Evolutionary conservation across 2,888 invertebrate species (phyloP), one percentile per base, ranked within the genome.

Genomic region (Lasioglossum leucozonium): DNA sequence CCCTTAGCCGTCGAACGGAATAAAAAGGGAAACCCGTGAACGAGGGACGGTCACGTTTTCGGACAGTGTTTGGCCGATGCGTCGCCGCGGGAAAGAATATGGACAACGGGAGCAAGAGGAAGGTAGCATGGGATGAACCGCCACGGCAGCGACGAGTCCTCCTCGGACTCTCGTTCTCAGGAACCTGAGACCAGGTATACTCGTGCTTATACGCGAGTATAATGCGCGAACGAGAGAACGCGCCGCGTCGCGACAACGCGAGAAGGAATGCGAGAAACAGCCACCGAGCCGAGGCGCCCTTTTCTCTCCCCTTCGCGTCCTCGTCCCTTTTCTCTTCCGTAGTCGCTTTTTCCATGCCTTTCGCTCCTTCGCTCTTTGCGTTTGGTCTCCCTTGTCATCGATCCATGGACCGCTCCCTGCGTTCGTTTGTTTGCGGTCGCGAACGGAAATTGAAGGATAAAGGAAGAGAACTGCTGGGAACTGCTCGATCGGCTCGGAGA

Each of bases 111-210:
- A 6, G 51, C 8, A 47, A 47, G 81, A 81, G 79, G 77, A 92
- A 92, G 92, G 92, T 88, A 72, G 85, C 81, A 85, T 82, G 81
- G 77, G 77, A 81, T 82, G n/a, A n/a, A n/a, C 85, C 74, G 71
- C 3, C 26, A n/a, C 79, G 80, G 84, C 86, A 34, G 86, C 89
- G 87, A 89, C 81, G 86, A 87, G 89, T 77, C 87, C 85, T 84
- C 86, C 84, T 82, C 87, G 80, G 82, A 72, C 84, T 81, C 87
- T 76, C 83, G 89, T 93, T 93, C 93, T 93, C 92, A 91, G 92
- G 93, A 93, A 93, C 91, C 91, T 91, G 92, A 93, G 93, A 93
- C 93, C 93, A 85, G 8, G 51, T 22, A 51, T 51, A 22, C 22
- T 51, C 22, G 51, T 8, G 10, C 51, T 51, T 51, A 22, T 91